phyloP scores from a whole-genome alignment of 2,888 invertebrate genomes.

The Hyalella azteca region DNA sequence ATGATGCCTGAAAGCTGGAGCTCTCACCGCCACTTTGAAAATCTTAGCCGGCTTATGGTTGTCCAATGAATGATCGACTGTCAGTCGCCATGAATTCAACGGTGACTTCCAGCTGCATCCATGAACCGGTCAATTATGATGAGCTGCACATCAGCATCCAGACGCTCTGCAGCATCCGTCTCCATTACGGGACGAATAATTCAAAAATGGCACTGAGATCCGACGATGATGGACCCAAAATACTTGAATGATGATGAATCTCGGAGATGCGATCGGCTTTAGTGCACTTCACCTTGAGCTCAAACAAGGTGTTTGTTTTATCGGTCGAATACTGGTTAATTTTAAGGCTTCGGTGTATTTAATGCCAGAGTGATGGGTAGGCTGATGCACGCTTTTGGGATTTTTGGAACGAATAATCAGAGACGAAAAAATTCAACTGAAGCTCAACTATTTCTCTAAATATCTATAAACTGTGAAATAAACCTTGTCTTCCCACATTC shows the following conservation, averaged over 20 bases:
- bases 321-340: not conserved
- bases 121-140: not conserved
- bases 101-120: too few species aligned
- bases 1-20: not conserved
- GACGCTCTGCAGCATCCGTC: slow-evolving; percentile 24
- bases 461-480: too few species aligned
- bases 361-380: too few species aligned
- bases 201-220: slow-evolving; percentile 30
- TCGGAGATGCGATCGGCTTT: not conserved
- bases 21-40: too few species aligned
- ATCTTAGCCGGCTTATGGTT: too few species aligned
- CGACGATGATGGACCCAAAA: slow-evolving; percentile 9
- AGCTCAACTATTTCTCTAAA: too few species aligned
- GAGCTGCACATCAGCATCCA: not conserved
- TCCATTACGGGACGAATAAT: slow-evolving; percentile 26
- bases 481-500: too few species aligned
- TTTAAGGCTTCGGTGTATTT: not conserved
- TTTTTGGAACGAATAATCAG: too few species aligned
- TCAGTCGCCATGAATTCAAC: too few species aligned
- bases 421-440: too few species aligned
- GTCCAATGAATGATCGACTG: too few species aligned
- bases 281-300: not conserved
- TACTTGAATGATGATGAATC: slow-evolving; percentile 13
- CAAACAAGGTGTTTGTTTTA: slow-evolving; percentile 16
- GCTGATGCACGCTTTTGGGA: too few species aligned